Evolutionary conservation across 2,113 vertebrate genomes (phyloP), one percentile per base, ranked within the genome.

Genomic region (Perca schrenkii): DNA sequence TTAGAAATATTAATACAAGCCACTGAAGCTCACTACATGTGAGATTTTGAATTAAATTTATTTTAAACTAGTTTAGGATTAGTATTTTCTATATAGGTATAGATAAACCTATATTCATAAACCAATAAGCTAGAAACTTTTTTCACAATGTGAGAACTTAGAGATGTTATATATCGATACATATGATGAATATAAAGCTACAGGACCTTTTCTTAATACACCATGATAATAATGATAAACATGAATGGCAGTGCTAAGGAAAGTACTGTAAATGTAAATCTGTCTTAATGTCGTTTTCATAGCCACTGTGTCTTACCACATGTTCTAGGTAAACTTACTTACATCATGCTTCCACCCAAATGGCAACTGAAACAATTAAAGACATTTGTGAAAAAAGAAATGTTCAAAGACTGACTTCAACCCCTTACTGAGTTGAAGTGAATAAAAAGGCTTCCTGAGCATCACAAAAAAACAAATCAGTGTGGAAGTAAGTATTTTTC

Each of bases 391-490:
- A 70, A 61, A 40, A 54, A 19, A 57, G 10, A 56, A 66, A 56
- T 47, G 3, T 34, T 19, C 13, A 50, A 6, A 72, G 13, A n/a
- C 4, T 34, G 40, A 11, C 21, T 54, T 49, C 11, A 74, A 52
- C 17, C 54, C n/a, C 14, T 25, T n/a, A 22, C 47, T 43, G 49
- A 72, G 61, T 13, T 62, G 60, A 77, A 47, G 67, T 43, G 16
- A 83, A 66, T 49, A 31, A 68, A 83, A 67, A 64, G 43, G 15
- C 57, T 52, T 82, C 43, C 15, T 63, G 40, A 46, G 34, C 28
- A 17, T 57, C 31, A 58, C 14, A 22, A 68, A 19, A 77, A 63
- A 58, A 31, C 8, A 68, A 79, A 49, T 50, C 25, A 22, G 15
- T 49, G 17, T 21, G 12, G 12, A 62, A 69, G 40, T 47, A 25